Evolutionary conservation across 2,888 invertebrate genomes (phyloP).

Genomic region (Brachyptera putata): DNA sequence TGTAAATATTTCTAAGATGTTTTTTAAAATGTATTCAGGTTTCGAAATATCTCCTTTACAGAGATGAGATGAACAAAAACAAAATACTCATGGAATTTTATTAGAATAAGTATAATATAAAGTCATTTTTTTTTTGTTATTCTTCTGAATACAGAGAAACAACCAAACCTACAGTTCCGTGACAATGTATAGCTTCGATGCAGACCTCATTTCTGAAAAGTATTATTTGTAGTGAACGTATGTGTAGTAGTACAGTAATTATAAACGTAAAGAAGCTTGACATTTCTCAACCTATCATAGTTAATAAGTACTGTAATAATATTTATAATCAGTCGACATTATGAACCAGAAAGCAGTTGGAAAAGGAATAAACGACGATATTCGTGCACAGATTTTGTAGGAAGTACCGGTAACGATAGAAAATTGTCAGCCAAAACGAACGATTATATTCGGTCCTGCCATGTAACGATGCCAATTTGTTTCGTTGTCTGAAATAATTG

Average conservation of each 20-base stretch:
- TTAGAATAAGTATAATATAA: neutral
- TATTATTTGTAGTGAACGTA: conserved; percentile 1
- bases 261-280: no score
- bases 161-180: neutral
- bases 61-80: conserved; percentile 27
- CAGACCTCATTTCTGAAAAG: neutral
- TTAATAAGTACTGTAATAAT: neutral
- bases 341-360: neutral
- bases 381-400: neutral
- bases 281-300: neutral
- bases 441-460: conserved; percentile 30
- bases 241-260: neutral
- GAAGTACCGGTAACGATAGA: neutral
- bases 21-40: conserved; percentile 29
- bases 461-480: conserved; percentile 32
- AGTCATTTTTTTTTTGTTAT: conserved; percentile 3
- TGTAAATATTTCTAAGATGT: conserved; percentile 25
- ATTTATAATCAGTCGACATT: neutral
- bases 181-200: neutral
- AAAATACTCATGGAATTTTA: conserved; percentile 22
- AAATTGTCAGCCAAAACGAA: conserved; percentile 24
- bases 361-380: neutral
- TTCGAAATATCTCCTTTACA: conserved; percentile 27
- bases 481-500: conserved; percentile 23
- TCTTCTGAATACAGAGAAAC: no score